Evolutionary conservation across 2,113 vertebrate species (phyloP).

Genomic region (Nannospalax galili): DNA sequence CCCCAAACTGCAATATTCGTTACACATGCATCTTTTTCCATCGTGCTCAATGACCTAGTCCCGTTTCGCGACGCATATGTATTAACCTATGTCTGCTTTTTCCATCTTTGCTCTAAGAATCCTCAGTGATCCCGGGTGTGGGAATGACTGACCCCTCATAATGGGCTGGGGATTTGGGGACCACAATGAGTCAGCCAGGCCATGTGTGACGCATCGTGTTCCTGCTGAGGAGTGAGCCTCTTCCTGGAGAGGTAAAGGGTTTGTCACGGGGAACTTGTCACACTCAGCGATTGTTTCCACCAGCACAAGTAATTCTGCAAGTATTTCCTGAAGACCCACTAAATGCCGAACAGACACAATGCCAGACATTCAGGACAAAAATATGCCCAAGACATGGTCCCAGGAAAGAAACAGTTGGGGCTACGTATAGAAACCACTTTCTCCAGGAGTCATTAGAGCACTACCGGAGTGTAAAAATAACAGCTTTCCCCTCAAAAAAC

Average conservation of each 20-base stretch:
- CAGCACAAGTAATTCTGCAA: constrained; percentile 34
- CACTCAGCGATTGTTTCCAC: constrained; percentile 4
- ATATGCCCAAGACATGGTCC: neutral
- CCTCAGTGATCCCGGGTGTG: neutral
- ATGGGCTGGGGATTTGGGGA: neutral
- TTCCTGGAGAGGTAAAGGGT: neutral
- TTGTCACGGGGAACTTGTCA: neutral
- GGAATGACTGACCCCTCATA: neutral
- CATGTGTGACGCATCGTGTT: neutral
- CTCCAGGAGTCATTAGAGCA: constrained; percentile 23
- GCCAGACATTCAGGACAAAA: neutral
- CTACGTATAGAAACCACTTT: neutral
- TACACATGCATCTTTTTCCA: neutral
- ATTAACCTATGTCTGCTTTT: neutral
- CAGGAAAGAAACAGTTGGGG: constrained; percentile 1
- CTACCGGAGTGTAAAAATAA: constrained; percentile 60
- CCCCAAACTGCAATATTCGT: neutral
- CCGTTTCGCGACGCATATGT: neutral
- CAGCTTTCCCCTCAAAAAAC: neutral
- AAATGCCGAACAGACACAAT: constrained; percentile 7
- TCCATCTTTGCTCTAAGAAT: neutral
- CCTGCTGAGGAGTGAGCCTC: neutral
- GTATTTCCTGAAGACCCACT: constrained; percentile 69
- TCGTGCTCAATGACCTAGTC: neutral
- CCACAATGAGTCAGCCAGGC: neutral